Evolutionary conservation across 2,888 invertebrate genomes (phyloP).

Genomic region (Dasypogon diadema): DNA sequence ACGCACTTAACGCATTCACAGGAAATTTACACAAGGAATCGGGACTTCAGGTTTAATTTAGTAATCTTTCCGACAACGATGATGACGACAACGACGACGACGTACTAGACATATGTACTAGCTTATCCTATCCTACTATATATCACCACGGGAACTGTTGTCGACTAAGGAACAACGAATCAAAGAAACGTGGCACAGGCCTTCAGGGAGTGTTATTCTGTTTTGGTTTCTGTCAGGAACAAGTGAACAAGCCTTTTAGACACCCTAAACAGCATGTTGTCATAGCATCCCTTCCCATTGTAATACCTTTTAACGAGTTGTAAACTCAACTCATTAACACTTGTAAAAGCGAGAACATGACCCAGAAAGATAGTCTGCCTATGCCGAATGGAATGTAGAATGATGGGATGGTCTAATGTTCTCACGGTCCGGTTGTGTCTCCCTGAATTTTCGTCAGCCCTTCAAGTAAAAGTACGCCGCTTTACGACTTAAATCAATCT

Average conservation of each 20-base stretch:
- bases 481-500: background rate
- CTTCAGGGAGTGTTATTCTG: background rate
- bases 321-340: background rate
- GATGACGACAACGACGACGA: too few species aligned
- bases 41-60: conserved; percentile 4
- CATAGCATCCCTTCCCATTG: background rate
- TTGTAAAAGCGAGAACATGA: background rate
- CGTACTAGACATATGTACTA: background rate
- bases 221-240: background rate
- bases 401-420: too few species aligned
- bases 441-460: too few species aligned
- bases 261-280: background rate
- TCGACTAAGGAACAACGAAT: background rate
- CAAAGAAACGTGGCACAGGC: background rate
- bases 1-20: background rate
- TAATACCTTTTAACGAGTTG: conserved; percentile 14
- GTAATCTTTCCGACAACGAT: background rate
- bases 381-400: too few species aligned
- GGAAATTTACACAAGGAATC: background rate
- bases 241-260: background rate
- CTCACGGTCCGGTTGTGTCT: too few species aligned
- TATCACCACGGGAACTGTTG: background rate
- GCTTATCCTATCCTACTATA: background rate
- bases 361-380: too few species aligned
- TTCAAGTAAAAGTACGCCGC: too few species aligned